Base-by-base conservation (phyloP, 2,888 invertebrate genomes). In the Caenorhabditis auriculariae region DNA sequence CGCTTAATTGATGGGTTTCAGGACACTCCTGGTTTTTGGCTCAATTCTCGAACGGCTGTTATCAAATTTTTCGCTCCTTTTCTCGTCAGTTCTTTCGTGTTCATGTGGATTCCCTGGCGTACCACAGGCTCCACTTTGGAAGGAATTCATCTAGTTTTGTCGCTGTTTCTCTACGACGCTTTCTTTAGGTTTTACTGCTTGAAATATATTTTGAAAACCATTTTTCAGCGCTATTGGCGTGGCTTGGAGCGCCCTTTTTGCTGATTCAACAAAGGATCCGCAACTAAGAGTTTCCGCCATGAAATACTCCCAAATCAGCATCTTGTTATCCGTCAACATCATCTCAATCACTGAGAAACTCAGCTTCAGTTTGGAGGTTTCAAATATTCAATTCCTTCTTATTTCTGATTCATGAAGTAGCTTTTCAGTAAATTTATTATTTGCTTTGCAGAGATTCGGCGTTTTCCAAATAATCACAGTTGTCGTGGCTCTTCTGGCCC, bases 91-190 rank as follows among this genome's bases (percentile, higher is more conserved):
- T 81, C 83, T 0, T 84, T 83, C 55, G 58, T 83, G 17, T 63
- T 83, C 17, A 69, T 82, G 28, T 83, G 83, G 83, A 52, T 70
- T 32, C 69, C 69, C 9, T 70, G 69, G 69, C 47, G 60, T 19
- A 67, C 56, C 1, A 29, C 48, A 4, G 66, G 65, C 4, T 58
- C 64, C 7, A 43, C 54, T 38, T 21, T 82, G 3, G 80, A 81
- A 52, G 84, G 84, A 7, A n/a, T 84, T 4, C 84, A 84, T 63
- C 71, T 84, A 3, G 78, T 84, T 15, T 54, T 82, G 4, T 69
- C 82, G 0, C 70, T 84, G 27, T 84, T 82, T 66, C 71, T 84
- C 38, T 84, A 83, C 66, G 84, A 84, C 59, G 82, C 84, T 0
- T 80, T 84, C 70, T 83, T 81, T 65, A 84, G 84, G 77, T 76